Conservation (phyloP, 2,797 vertebrate species). For the Chromis chromis region DNA sequence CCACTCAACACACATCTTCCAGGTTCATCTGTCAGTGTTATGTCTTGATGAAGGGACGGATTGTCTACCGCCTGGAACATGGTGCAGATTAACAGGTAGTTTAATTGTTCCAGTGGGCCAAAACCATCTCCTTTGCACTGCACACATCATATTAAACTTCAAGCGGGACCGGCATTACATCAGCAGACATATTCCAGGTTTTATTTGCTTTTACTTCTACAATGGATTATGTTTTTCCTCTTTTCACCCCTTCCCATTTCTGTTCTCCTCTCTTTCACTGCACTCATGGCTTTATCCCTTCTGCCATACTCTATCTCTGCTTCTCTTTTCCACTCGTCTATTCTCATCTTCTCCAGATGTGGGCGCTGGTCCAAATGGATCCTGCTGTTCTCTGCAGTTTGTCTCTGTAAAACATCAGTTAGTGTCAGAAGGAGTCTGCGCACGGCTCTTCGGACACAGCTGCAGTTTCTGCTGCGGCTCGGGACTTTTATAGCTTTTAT, state of each 20-base stretch:
- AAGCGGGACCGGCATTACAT: slow-evolving; percentile 25
- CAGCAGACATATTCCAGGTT: slow-evolving; percentile 25
- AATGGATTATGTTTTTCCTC: neutral
- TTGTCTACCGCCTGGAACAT: slow-evolving; percentile 21
- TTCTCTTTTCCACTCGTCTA: slow-evolving; percentile 40
- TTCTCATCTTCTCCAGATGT: slow-evolving; percentile 71
- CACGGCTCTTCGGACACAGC: slow-evolving; percentile 50
- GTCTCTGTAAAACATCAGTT: slow-evolving; percentile 74
- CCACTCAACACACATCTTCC: slow-evolving; percentile 20
- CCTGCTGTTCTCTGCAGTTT: slow-evolving; percentile 67
- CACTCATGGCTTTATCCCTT: slow-evolving; percentile 17
- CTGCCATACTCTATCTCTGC: slow-evolving; percentile 15
- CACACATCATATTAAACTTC: slow-evolving; percentile 23
- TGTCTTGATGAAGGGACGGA: slow-evolving; percentile 27
- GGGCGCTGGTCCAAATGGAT: slow-evolving; percentile 62
- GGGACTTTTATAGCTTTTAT: slow-evolving; percentile 60
- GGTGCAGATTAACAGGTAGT: slow-evolving; percentile 36
- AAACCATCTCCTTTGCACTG: neutral
- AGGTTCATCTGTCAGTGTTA: slow-evolving; percentile 36
- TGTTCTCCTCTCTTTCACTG: slow-evolving; percentile 14
- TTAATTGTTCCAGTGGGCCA: slow-evolving; percentile 14
- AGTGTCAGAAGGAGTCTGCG: slow-evolving; percentile 58
- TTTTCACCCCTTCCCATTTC: slow-evolving; percentile 16
- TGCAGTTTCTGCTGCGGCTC: slow-evolving; percentile 43
- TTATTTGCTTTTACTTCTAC: slow-evolving; percentile 21